Evolutionary conservation across 2,888 invertebrate species (phyloP).

Genomic region (Eledona agricola): DNA sequence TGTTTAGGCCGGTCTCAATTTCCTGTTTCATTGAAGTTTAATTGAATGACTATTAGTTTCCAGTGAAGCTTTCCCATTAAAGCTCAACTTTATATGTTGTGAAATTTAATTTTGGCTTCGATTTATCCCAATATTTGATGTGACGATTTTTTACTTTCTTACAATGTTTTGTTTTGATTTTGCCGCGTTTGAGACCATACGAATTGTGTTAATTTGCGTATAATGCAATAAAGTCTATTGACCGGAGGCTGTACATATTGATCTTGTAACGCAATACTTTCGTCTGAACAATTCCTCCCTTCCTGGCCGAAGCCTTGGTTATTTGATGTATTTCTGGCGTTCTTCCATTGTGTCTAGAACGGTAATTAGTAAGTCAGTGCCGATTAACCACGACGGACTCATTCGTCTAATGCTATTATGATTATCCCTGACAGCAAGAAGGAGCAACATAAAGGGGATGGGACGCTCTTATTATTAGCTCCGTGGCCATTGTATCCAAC

Average conservation of each 20-base stretch:
- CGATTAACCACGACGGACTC: slow-evolving; percentile 63
- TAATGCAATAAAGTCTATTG: no score
- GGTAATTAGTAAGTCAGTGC: slow-evolving; percentile 63
- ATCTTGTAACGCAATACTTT: slow-evolving; percentile 15
- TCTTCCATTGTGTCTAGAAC: slow-evolving; percentile 55
- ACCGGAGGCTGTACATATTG: slow-evolving; percentile 8
- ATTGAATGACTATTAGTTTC: no score
- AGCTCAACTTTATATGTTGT: no score
- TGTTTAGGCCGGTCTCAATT: no score
- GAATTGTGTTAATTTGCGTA: no score
- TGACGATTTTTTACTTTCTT: no score
- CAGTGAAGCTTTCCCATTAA: no score
- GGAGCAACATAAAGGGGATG: slow-evolving; percentile 45
- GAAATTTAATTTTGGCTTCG: no score
- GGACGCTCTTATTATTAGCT: slow-evolving; percentile 48
- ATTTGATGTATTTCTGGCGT: slow-evolving; percentile 49
- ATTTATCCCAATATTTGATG: no score
- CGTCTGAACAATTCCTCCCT: slow-evolving; percentile 49
- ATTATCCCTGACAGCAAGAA: slow-evolving; percentile 61
- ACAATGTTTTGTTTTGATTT: no score
- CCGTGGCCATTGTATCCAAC: slow-evolving; percentile 44
- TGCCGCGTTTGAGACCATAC: no score
- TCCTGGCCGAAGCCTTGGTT: slow-evolving; percentile 50
- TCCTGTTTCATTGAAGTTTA: no score
- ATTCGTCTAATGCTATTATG: slow-evolving; percentile 63